These are phyloP conservation scores for Lasioglossum leucozonium DNA, from an alignment of 2,888 invertebrate genomes.

Conservation along the genomic window DNA sequence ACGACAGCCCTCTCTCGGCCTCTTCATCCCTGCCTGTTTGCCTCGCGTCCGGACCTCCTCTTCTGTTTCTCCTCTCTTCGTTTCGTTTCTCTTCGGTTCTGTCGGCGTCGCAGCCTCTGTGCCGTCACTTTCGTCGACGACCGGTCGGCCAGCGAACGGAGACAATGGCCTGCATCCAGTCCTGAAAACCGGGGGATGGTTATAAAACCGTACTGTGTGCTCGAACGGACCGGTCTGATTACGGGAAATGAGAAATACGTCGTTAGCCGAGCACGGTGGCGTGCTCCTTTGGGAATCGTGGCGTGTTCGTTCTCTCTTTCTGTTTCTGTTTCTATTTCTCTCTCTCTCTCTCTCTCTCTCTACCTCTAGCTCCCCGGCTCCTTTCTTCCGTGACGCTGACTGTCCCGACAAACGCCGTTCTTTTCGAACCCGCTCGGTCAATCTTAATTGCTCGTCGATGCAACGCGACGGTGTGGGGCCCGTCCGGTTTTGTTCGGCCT, in stretches of 20 bases:
- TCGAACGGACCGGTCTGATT: conserved; percentile 59
- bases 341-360: not conserved
- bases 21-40: conserved; percentile 33
- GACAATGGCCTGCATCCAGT: conserved; percentile 54
- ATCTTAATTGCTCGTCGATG: conserved; percentile 19
- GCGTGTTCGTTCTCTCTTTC: not conserved
- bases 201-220: conserved; percentile 49
- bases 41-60: conserved; percentile 37
- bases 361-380: not conserved
- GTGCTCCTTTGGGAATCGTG: conserved; percentile 46
- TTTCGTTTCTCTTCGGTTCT: not conserved
- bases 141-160: conserved; percentile 53
- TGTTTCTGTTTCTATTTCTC: not conserved
- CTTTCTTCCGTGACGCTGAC: conserved; percentile 46
- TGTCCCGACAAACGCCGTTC: not conserved
- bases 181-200: conserved; percentile 11
- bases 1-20: conserved; percentile 68
- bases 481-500: not conserved
- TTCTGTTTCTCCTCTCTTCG: conserved; percentile 16
- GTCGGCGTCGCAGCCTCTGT: conserved; percentile 9
- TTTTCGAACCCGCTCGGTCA: not conserved
- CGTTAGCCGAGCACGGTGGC: conserved; percentile 44
- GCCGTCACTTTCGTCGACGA: conserved; percentile 66
- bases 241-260: conserved; percentile 70
- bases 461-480: not conserved